Conservation (phyloP, 2,888 invertebrate genomes). For the Molorchus minor region DNA sequence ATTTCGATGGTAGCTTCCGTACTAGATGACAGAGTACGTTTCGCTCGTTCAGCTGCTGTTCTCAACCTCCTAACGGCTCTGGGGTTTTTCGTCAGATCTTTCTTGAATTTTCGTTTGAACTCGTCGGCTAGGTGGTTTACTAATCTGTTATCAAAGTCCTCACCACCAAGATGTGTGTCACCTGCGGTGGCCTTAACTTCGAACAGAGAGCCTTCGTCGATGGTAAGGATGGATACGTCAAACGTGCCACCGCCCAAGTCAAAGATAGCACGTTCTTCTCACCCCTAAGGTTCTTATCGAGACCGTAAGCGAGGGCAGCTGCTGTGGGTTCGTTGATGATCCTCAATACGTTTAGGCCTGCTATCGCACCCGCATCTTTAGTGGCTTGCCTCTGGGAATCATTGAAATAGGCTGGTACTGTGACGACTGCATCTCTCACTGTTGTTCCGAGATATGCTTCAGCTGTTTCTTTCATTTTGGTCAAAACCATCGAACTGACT, state of each 20-base stretch:
- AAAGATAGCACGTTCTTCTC: constrained; percentile 69
- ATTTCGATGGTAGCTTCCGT: constrained; percentile 80
- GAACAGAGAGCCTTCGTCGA: constrained; percentile 84
- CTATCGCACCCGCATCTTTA: constrained; percentile 78
- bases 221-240: constrained; percentile 84
- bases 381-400: constrained; percentile 81
- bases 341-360: constrained; percentile 77
- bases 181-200: constrained; percentile 86
- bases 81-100: constrained; percentile 70
- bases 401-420: constrained; percentile 61
- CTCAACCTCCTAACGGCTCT: constrained; percentile 75
- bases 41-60: constrained; percentile 83
- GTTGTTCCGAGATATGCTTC: constrained; percentile 64
- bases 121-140: constrained; percentile 73
- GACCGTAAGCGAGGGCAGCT: constrained; percentile 48
- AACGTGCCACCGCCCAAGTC: constrained; percentile 76
- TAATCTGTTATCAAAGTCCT: constrained; percentile 71
- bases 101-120: constrained; percentile 76
- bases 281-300: constrained; percentile 49
- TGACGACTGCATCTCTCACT: constrained; percentile 66
- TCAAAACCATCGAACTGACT: constrained; percentile 74
- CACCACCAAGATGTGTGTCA: constrained; percentile 85
- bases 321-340: constrained; percentile 80
- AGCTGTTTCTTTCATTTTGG: constrained; percentile 56
- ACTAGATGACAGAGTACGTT: constrained; percentile 79